Conservation (phyloP, 2,113 vertebrate genomes). For the Equus quagga region DNA sequence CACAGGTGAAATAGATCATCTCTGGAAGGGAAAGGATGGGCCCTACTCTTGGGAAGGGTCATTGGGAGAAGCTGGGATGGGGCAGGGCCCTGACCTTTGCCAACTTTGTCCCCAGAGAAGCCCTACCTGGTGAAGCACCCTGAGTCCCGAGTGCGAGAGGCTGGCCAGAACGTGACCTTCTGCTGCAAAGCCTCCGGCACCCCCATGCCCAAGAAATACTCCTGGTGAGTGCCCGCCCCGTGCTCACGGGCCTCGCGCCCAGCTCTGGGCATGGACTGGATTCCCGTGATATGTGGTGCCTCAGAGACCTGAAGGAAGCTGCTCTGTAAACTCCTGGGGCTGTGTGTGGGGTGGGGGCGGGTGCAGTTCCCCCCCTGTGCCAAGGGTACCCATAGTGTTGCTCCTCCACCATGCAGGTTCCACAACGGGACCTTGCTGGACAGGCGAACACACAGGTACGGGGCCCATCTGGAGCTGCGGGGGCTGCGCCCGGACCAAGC, state of each 20-base stretch:
- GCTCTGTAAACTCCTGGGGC: neutral
- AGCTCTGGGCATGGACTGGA: neutral
- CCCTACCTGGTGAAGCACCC: conserved; percentile 95
- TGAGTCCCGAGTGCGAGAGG: conserved; percentile 90
- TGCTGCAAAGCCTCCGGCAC: conserved; percentile 95
- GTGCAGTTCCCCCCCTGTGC: rapidly evolving
- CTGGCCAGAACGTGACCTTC: conserved; percentile 92
- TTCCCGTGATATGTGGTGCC: neutral
- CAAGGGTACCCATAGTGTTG: neutral
- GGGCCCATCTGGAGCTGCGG: conserved; percentile 89
- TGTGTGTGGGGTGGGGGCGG: rapidly evolving
- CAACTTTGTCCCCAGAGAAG: conserved; percentile 88
- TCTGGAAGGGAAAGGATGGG: neutral
- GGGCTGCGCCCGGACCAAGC: conserved; percentile 88
- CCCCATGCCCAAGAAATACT: conserved; percentile 93
- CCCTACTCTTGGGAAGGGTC: neutral
- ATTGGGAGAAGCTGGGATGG: neutral
- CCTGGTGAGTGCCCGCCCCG: conserved; percentile 89
- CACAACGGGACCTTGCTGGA: conserved; percentile 95
- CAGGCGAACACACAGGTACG: conserved; percentile 85
- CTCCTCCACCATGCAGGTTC: conserved; percentile 88
- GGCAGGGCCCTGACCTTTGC: neutral
- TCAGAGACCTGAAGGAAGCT: neutral
- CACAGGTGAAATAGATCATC: neutral
- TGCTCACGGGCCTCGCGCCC: neutral